Base-by-base conservation (phyloP, 2,797 vertebrate species). In the Chromobotia macracanthus region DNA sequence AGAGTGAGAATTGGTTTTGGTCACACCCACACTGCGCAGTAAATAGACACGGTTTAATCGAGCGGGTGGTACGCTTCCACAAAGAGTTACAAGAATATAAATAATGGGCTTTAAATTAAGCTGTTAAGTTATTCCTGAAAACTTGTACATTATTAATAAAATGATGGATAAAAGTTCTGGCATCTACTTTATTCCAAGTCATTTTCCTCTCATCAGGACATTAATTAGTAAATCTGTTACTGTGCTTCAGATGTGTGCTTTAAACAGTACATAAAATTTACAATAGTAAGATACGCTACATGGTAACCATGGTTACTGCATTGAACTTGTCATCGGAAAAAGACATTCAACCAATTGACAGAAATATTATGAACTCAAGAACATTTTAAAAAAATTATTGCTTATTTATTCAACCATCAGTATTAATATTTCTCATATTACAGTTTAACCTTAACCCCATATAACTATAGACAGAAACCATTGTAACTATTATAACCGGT, bases 21-120 rank as follows among this genome's bases (percentile, higher is more conserved):
- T 82, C 70, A 68, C 63, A 78, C 55, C 58, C 55, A 74, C 71
- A 79, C 53, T 50, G 81, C 15, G 50, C 70, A 78, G 70, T 72
- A 73, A 79, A 79, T 50, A 79, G 50, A 67, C 28, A 21, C 50
- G 68, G 51, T 61, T 74, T 75, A 79, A 79, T 70, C 41, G 56
- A 79, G 19, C 35, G 9, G 51, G 31, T 10, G 16, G 69, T 35
- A 16, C 13, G 66, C 53, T 72, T 55, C 11, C 76, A 50, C 31
- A 71, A 70, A 65, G 58, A 72, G 69, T 44, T 55, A 63, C 35
- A 44, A 18, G 51, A 58, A 58, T 44, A 72, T 70, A 44, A 79
- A 64, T 38, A 63, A 79, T 46, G 21, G 38, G 41, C 23, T 67
- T 66, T 60, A 68, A 60, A 60, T 58, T 58, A 74, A 56, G 58